phyloP scores from a whole-genome alignment of 2,888 invertebrate species.

The Eretmocerus hayati region DNA sequence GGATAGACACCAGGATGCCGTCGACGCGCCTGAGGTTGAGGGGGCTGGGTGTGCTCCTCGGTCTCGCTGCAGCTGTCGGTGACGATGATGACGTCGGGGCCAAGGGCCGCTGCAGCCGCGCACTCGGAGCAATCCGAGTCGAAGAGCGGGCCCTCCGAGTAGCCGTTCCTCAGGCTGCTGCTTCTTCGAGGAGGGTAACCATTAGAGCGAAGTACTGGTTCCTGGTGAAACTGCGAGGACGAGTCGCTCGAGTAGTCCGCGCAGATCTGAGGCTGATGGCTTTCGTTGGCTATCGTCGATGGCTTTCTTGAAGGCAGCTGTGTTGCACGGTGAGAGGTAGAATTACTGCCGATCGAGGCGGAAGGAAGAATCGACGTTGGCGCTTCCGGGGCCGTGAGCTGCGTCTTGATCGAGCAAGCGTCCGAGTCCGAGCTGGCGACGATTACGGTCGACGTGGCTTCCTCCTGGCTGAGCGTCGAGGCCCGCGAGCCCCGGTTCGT shows the following conservation, averaged over 20 bases:
- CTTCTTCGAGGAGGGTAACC: neutral
- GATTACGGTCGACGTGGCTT: too few species aligned
- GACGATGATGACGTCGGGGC: constrained; percentile 41
- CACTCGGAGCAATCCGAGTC: constrained; percentile 36
- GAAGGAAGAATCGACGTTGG: too few species aligned
- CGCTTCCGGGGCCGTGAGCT: constrained; percentile 37
- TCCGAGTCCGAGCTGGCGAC: constrained; percentile 41
- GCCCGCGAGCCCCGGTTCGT: constrained; percentile 22
- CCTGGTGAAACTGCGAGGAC: constrained; percentile 5
- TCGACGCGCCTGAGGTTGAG: too few species aligned
- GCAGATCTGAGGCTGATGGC: constrained; percentile 41
- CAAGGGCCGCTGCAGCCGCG: constrained; percentile 8
- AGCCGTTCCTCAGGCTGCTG: constrained; percentile 49
- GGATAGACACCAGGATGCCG: too few species aligned
- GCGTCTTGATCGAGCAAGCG: constrained; percentile 40
- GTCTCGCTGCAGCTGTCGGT: constrained; percentile 49
- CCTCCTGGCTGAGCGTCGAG: constrained; percentile 32
- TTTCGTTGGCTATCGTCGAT: neutral
- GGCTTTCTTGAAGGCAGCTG: neutral
- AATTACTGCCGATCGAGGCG: too few species aligned
- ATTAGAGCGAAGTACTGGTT: too few species aligned
- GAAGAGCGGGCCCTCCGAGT: constrained; percentile 61
- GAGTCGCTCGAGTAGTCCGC: constrained; percentile 36
- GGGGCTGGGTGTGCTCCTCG: too few species aligned
- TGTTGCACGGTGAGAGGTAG: too few species aligned